Conservation (phyloP, 92 coral and sea anemone genomes). For the Bergia puertoricense region DNA sequence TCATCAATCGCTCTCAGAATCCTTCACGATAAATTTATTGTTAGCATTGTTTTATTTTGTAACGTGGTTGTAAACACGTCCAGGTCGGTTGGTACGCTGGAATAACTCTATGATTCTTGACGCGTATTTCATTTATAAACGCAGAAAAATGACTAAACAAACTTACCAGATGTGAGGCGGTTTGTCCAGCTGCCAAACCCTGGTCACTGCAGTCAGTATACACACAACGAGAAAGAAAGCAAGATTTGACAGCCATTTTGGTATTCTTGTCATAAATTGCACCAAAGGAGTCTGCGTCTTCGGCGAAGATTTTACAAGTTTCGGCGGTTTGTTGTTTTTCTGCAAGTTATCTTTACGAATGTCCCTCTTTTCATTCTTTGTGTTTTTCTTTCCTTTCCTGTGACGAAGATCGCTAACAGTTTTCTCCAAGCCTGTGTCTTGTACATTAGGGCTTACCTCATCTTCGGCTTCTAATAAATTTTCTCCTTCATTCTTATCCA, state of each 20-base stretch:
- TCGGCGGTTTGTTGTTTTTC: constrained; percentile 27
- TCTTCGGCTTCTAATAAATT: constrained; percentile 14
- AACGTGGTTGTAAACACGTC: background rate
- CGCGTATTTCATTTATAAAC: background rate
- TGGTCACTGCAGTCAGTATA: constrained; percentile 29
- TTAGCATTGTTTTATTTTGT: background rate
- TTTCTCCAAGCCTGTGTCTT: constrained; percentile 23
- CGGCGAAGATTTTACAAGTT: background rate
- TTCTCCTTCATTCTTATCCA: constrained; percentile 16
- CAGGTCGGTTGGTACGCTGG: background rate
- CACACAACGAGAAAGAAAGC: constrained; percentile 33
- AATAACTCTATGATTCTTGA: background rate
- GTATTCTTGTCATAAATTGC: background rate
- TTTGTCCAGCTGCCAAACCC: constrained; percentile 14
- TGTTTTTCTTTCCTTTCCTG: constrained; percentile 45
- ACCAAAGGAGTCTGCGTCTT: background rate
- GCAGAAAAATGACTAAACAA: background rate
- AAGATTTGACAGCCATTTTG: constrained; percentile 22
- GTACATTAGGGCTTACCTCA: constrained; percentile 1
- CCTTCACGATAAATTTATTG: background rate
- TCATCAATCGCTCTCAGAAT: background rate
- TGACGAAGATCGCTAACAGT: constrained; percentile 53
- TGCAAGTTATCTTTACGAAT: constrained; percentile 30
- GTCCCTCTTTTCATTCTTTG: constrained; percentile 26
- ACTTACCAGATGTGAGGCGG: constrained; percentile 44